Base-by-base conservation (phyloP, 2,888 invertebrate species). In the Melanotus villosus region DNA sequence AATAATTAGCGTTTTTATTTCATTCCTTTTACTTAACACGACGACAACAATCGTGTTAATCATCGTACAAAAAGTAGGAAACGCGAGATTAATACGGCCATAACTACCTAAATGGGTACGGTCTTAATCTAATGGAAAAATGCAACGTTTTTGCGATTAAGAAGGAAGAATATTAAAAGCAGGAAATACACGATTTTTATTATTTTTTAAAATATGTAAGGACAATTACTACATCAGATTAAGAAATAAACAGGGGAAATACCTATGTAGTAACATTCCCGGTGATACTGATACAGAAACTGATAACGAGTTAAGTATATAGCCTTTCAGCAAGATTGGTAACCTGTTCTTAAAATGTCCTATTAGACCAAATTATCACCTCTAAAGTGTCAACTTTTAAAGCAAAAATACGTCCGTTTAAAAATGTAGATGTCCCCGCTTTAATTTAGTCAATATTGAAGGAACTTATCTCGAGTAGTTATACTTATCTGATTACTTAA, bases 1-100 rank as follows among this genome's bases (percentile, higher is more conserved):
- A 47, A 47, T 26, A 47, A 47, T 47, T 47, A 47, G 23, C n/a
- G 23, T 47, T 47, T 47, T 47, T 47, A 26, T 47, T n/a, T 14
- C 23, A 23, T 47, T 47, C 23, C 26, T 10, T 26, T 47, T 47
- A 47, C 23, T 7, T 23, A 23, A 23, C 47, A 47, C 23, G 23
- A 26, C n/a, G 12, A 6, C 23, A 47, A 47, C 47, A 47, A 47
- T 47, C 47, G 47, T 23, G 26, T 47, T 47, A 47, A 47, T 47
- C 23, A 26, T n/a, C 45, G 10, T 6, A 12, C 23, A 47, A 47
- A 47, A 47, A 47, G 12, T 23, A 47, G 47, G 47, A 47, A 47
- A 26, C 23, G 1, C 47, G n/a, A 21, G 26, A 47, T 26, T 47
- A 47, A 47, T 47, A 21, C 12, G 12, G 21, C 18, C 16, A 16